Base-by-base conservation (phyloP, 2,113 vertebrate genomes). In the Pteropus alecto region DNA sequence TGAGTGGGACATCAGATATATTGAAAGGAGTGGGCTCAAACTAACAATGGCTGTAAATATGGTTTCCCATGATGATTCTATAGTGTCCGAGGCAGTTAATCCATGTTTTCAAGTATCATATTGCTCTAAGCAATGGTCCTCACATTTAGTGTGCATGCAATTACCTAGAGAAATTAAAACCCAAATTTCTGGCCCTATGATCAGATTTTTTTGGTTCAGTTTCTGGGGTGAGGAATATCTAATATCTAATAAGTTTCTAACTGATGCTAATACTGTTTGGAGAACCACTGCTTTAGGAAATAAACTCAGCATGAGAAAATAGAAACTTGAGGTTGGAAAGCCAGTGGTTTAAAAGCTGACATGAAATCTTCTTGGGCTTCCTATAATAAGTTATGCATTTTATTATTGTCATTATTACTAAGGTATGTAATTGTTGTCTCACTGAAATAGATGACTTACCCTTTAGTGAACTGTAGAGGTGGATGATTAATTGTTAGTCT, bases 381-480 rank as follows among this genome's bases (percentile, higher is more conserved):
- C 6, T 63, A 2, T 89, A 2, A 30, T 87, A 82, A 67, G 65
- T 85, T 71, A 38, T 30, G 15, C 28, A 28, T 54, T 60, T 92
- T 22, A 88, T 74, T 51, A 70, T 51, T 73, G 43, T 71, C 70
- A 35, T 79, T 63, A 30, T 95, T 63, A 43, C 38, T 73, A 54
- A 74, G n/a, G n/a, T 38, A 35, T 24, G 3, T 71, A 54, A 86
- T 73, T 93, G 10, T 87, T 87, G 54, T 87, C 81, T 15, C 28
- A 19, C 90, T 65, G 26, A 97, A 96, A 97, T 84, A 86, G 94
- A 97, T 98, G 93, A 92, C 77, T 97, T 97, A 77, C 90, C 85
- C 86, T 98, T 98, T 98, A 67, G 28, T 92, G 96, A 96, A 97
- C 78, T 90, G 96, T 95, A 97, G 82, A 58, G 4, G 24, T 82